These are phyloP conservation scores for Melanotaenia boesemani DNA, from an alignment of 2,797 vertebrate genomes.

Conservation along the genomic window DNA sequence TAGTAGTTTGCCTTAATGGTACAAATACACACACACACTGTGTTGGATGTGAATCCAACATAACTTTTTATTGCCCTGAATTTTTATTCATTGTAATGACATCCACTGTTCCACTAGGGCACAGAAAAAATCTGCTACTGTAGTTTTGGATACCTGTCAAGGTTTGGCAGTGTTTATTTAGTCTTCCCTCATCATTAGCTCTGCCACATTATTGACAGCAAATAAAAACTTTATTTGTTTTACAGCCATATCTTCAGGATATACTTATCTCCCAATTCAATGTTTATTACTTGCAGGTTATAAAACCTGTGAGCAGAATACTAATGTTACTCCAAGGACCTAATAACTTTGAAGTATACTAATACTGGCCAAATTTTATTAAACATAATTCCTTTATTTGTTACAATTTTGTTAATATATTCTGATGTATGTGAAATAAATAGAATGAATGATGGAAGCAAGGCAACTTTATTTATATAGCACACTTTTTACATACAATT, in stretches of 20 bases:
- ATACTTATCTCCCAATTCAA: constrained; percentile 74
- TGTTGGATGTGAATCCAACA: not conserved
- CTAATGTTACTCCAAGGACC: constrained; percentile 60
- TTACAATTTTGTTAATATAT: too few species aligned
- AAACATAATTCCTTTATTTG: too few species aligned
- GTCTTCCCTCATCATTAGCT: constrained; percentile 65
- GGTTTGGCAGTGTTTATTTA: constrained; percentile 33
- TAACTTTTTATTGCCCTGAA: constrained; percentile 9
- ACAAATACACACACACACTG: not conserved
- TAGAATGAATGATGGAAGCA: too few species aligned
- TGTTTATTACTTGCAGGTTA: constrained; percentile 71
- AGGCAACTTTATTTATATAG: too few species aligned
- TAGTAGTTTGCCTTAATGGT: constrained; percentile 13
- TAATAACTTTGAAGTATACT: constrained; percentile 68
- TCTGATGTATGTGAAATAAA: too few species aligned
- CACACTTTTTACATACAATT: too few species aligned
- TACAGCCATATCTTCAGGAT: constrained; percentile 70
- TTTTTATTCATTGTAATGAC: constrained; percentile 9
- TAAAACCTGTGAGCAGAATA: constrained; percentile 73
- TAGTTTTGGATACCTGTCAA: constrained; percentile 36
- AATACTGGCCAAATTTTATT: constrained; percentile 8
- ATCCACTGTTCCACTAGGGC: not conserved
- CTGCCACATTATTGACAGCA: constrained; percentile 67
- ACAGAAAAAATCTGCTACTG: constrained; percentile 8
- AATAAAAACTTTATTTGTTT: constrained; percentile 77